phyloP scores from a whole-genome alignment of 2,888 invertebrate genomes.

The Deilephila elpenor region DNA sequence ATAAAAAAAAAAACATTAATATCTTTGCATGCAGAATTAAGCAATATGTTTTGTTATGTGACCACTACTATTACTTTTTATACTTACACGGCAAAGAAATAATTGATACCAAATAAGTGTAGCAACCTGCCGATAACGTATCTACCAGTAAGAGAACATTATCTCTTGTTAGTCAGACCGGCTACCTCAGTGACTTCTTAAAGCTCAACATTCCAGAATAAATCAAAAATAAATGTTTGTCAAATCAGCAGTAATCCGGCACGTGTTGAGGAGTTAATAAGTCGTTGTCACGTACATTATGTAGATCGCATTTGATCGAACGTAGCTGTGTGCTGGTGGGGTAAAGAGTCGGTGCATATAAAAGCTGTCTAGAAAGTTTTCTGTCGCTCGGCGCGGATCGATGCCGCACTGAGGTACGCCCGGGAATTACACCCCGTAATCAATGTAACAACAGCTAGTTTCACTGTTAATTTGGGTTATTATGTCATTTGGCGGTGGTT shows the following conservation, averaged over 20 bases:
- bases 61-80: no score
- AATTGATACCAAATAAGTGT: no score
- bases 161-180: neutral
- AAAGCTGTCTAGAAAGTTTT: conserved; percentile 86
- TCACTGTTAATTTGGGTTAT: conserved; percentile 79
- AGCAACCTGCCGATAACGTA: no score
- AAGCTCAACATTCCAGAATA: neutral
- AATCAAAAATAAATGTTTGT: neutral
- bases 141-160: no score
- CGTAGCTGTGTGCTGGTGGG: conserved; percentile 61
- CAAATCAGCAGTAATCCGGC: neutral
- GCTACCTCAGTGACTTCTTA: neutral
- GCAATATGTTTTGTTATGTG: no score
- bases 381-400: conserved; percentile 81
- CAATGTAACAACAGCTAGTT: conserved; percentile 74
- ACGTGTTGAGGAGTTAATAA: conserved; percentile 28
- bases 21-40: no score
- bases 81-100: no score
- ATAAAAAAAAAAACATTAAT: no score
- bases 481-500: conserved; percentile 68
- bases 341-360: conserved; percentile 83
- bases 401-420: conserved; percentile 73
- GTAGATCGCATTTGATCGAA: conserved; percentile 57
- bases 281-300: conserved; percentile 45
- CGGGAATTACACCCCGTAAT: conserved; percentile 74